Evolutionary conservation across 2,888 invertebrate species (phyloP).

Genomic region (Xestoiulus laeticollis): DNA sequence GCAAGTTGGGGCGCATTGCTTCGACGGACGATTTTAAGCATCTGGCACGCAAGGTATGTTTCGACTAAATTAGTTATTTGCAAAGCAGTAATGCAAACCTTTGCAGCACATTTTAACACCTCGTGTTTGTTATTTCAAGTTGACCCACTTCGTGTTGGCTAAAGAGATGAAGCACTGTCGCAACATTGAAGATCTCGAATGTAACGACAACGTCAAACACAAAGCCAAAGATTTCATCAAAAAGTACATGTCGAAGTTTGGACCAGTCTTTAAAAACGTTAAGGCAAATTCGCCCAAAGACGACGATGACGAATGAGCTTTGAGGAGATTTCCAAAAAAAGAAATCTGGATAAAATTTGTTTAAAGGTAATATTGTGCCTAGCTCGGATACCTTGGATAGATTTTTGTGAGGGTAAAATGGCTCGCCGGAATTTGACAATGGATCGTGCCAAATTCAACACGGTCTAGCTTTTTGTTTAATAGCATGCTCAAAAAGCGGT

Average conservation of each 20-base stretch:
- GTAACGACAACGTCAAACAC: slow-evolving; percentile 89
- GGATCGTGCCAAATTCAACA: too few species aligned
- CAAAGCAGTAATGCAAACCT: too few species aligned
- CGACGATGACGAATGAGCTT: slow-evolving; percentile 49
- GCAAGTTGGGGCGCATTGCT: slow-evolving; percentile 83
- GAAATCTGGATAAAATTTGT: background rate
- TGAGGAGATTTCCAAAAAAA: background rate
- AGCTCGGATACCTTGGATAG: background rate
- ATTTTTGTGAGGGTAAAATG: background rate
- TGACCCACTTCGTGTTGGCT: slow-evolving; percentile 93
- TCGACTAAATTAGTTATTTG: too few species aligned
- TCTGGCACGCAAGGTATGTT: slow-evolving; percentile 84
- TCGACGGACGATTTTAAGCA: slow-evolving; percentile 94
- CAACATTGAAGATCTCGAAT: slow-evolving; percentile 83
- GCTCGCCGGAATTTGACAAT: background rate
- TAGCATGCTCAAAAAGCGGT: too few species aligned
- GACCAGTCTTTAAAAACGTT: slow-evolving; percentile 72
- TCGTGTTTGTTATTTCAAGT: slow-evolving; percentile 69
- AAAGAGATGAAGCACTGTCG: slow-evolving; percentile 94
- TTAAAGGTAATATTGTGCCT: background rate
- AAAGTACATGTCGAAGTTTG: slow-evolving; percentile 96
- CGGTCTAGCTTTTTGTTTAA: background rate
- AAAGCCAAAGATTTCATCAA: slow-evolving; percentile 95
- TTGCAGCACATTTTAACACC: background rate
- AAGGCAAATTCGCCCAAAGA: slow-evolving; percentile 54